Evolutionary conservation across 2,888 invertebrate genomes (phyloP).

Genomic region (Chrysotoxum bicinctum): DNA sequence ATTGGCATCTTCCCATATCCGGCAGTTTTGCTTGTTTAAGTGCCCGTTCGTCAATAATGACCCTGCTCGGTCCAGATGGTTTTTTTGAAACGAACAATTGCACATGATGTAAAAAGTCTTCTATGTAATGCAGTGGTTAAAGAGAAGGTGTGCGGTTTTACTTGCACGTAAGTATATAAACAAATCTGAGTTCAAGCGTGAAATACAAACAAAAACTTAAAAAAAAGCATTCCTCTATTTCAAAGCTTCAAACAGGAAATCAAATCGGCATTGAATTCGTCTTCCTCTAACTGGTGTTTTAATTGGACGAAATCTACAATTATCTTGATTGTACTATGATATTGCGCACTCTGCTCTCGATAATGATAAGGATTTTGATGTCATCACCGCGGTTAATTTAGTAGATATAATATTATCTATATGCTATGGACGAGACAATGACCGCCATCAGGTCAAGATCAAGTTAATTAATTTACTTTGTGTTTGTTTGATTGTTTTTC

Average conservation of each 20-base stretch:
- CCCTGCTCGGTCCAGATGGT: too few relatives aligned
- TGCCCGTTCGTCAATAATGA: too few relatives aligned
- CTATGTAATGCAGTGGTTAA: not conserved
- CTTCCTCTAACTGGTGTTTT: constrained; percentile 1
- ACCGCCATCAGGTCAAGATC: constrained; percentile 4
- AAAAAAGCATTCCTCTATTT: constrained; percentile 14
- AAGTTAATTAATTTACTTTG: constrained; percentile 22
- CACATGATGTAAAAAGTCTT: too few relatives aligned
- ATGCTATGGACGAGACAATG: constrained; percentile 17
- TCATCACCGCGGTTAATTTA: constrained; percentile 19
- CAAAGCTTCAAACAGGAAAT: constrained; percentile 29
- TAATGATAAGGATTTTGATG: constrained; percentile 35
- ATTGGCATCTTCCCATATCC: too few relatives aligned
- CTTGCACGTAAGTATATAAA: not conserved
- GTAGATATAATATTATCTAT: not conserved
- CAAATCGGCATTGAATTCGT: constrained; percentile 38
- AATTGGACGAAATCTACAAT: constrained; percentile 36
- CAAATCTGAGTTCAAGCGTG: constrained; percentile 18
- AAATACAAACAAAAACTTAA: not conserved
- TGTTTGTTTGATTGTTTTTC: not conserved
- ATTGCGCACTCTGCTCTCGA: constrained; percentile 26
- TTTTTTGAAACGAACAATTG: too few relatives aligned
- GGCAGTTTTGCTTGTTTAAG: too few relatives aligned
- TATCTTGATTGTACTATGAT: constrained; percentile 25
- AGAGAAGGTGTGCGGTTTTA: not conserved